Conservation (phyloP, 2,797 vertebrate genomes). For the Parambassis ranga region DNA sequence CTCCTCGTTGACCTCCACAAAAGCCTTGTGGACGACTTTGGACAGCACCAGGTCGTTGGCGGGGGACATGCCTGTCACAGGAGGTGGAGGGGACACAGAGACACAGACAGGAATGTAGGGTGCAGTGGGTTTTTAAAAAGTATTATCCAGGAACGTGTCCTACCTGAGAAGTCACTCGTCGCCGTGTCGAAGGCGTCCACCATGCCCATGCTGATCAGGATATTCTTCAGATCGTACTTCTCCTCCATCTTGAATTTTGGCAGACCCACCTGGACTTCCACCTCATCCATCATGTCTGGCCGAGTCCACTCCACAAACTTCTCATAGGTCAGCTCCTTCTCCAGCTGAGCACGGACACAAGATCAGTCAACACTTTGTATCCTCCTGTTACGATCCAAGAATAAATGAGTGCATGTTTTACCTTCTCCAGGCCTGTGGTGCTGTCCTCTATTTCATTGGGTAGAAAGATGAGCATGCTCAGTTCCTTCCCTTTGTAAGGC, state of each 20-base stretch:
- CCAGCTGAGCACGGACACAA: conserved; percentile 76
- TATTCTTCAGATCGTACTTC: conserved; percentile 80
- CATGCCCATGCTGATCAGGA: conserved; percentile 88
- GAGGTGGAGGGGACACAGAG: background rate
- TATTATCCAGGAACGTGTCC: background rate
- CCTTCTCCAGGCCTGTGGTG: conserved; percentile 82
- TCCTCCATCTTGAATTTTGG: conserved; percentile 89
- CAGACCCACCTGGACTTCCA: conserved; percentile 78
- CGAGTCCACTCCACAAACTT: conserved; percentile 85
- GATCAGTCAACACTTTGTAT: background rate
- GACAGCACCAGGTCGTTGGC: conserved; percentile 81
- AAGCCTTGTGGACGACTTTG: conserved; percentile 88
- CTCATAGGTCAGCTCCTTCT: conserved; percentile 82
- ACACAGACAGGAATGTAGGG: no score
- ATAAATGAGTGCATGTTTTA: conserved; percentile 43
- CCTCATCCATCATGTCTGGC: conserved; percentile 80
- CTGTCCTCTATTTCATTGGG: conserved; percentile 78
- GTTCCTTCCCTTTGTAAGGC: conserved; percentile 80
- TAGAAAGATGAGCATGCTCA: conserved; percentile 89
- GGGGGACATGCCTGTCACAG: conserved; percentile 79
- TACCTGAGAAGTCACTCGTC: conserved; percentile 84
- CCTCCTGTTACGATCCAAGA: background rate
- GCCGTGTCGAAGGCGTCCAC: conserved; percentile 77
- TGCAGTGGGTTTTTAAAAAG: no score
- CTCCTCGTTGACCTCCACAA: conserved; percentile 89